phyloP scores from a whole-genome alignment of 2,797 vertebrate species.

The Cynodonichthys magdalenae region DNA sequence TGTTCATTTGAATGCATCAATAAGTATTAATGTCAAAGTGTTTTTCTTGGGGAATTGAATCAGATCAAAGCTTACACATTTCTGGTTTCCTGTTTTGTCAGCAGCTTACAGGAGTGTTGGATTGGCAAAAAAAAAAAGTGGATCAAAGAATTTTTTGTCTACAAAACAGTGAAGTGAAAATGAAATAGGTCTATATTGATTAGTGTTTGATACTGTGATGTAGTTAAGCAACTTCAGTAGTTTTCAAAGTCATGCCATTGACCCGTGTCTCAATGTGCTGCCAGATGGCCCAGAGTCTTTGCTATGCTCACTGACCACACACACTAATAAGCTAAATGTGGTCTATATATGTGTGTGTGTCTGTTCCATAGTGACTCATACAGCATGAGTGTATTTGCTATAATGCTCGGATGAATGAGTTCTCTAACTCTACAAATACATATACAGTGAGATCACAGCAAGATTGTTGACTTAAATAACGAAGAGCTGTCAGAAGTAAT shows the following conservation, averaged over 20 bases:
- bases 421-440: conserved; percentile 18
- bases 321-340: conserved; percentile 45
- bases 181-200: not conserved
- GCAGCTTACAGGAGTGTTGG: not conserved
- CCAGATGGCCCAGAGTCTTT: conserved; percentile 45
- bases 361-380: conserved; percentile 12
- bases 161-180: conserved; percentile 9
- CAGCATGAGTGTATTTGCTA: conserved; percentile 40
- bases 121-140: conserved; percentile 11
- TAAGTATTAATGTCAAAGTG: no score
- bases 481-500: conserved; percentile 4
- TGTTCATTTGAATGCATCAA: not conserved
- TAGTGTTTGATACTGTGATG: not conserved
- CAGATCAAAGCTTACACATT: conserved; percentile 4
- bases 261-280: conserved; percentile 56
- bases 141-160: conserved; percentile 11
- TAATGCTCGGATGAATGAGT: conserved; percentile 49
- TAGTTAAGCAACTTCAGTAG: conserved; percentile 10
- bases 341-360: conserved; percentile 13
- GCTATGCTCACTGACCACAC: conserved; percentile 53
- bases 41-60: not conserved
- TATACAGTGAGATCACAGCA: not conserved
- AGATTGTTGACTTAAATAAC: conserved; percentile 22
- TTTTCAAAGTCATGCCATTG: conserved; percentile 62
- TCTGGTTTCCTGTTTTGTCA: not conserved